phyloP scores from a whole-genome alignment of 2,797 vertebrate species.

The Graptemys geographica region DNA sequence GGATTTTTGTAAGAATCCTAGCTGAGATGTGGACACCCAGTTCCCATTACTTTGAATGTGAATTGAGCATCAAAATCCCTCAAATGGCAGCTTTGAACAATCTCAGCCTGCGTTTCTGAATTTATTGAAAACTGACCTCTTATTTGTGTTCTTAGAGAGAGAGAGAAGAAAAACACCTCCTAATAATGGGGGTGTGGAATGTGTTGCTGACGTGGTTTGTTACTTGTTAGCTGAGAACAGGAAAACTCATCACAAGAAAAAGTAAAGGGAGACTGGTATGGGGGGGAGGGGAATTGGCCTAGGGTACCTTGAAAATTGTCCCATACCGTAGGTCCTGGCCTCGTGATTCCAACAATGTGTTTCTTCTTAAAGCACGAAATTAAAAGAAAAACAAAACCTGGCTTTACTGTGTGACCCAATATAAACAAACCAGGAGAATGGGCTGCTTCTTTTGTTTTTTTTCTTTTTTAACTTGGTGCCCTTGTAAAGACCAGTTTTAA shows the following conservation, averaged over 20 bases:
- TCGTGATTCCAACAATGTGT: slow-evolving; percentile 65
- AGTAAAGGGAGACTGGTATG: slow-evolving; percentile 58
- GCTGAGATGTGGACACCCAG: background rate
- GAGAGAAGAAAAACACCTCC: background rate
- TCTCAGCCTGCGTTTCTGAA: background rate
- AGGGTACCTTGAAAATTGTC: slow-evolving; percentile 37
- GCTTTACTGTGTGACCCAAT: slow-evolving; percentile 53
- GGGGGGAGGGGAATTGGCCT: slow-evolving; percentile 26
- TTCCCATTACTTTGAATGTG: background rate
- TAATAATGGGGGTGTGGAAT: slow-evolving; percentile 49
- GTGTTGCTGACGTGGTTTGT: slow-evolving; percentile 60
- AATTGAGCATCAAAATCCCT: background rate
- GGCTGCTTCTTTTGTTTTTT: background rate
- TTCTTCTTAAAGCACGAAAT: slow-evolving; percentile 69
- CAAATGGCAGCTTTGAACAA: background rate
- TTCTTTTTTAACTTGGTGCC: slow-evolving; percentile 20
- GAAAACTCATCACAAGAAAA: slow-evolving; percentile 72
- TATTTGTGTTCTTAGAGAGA: background rate
- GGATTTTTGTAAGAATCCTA: background rate
- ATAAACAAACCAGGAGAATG: slow-evolving; percentile 57
- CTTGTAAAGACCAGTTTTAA: slow-evolving; percentile 43
- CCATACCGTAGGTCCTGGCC: slow-evolving; percentile 14
- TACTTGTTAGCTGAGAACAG: slow-evolving; percentile 70
- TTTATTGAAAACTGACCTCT: background rate
- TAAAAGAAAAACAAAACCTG: slow-evolving; percentile 67